Evolutionary conservation across 2,797 vertebrate genomes (phyloP).

Genomic region (Ctenopoma kingsleyae): DNA sequence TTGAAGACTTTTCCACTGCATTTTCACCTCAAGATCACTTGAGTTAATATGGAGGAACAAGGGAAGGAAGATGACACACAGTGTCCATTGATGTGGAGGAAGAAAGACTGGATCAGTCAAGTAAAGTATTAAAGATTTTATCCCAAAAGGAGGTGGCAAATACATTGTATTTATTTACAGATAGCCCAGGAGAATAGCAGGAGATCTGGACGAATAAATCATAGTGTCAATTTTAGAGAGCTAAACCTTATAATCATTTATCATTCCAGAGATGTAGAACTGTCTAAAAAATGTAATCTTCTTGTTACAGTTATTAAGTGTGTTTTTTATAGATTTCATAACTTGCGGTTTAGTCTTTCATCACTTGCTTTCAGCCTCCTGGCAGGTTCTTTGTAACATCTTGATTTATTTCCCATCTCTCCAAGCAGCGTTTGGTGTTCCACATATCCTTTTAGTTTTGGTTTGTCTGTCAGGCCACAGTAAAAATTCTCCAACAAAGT

Average conservation of each 20-base stretch:
- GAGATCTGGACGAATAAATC: constrained; percentile 22
- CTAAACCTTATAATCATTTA: constrained; percentile 24
- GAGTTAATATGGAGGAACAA: constrained; percentile 6
- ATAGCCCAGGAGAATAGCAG: not conserved
- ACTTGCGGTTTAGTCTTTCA: constrained; percentile 31
- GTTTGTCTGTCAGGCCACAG: constrained; percentile 23
- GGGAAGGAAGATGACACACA: constrained; percentile 9
- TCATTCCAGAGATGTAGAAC: constrained; percentile 21
- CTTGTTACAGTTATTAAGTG: constrained; percentile 35
- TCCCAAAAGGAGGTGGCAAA: constrained; percentile 26
- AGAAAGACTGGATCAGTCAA: constrained; percentile 24
- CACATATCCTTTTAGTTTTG: constrained; percentile 15
- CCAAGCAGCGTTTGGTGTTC: constrained; percentile 14
- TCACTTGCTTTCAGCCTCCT: constrained; percentile 21
- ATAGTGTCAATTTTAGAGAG: constrained; percentile 6
- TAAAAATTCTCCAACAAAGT: constrained; percentile 12
- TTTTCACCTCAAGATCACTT: constrained; percentile 24
- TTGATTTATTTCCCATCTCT: constrained; percentile 27
- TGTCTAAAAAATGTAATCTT: constrained; percentile 12
- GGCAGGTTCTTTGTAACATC: constrained; percentile 21
- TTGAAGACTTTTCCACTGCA: not conserved
- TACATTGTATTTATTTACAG: constrained; percentile 40
- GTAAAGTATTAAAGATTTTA: constrained; percentile 37
- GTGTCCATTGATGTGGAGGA: constrained; percentile 12
- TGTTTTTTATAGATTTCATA: constrained; percentile 37